Evolutionary conservation across 2,888 invertebrate genomes (phyloP), one percentile per base, ranked within the genome.

Genomic region (Limenitis camilla): DNA sequence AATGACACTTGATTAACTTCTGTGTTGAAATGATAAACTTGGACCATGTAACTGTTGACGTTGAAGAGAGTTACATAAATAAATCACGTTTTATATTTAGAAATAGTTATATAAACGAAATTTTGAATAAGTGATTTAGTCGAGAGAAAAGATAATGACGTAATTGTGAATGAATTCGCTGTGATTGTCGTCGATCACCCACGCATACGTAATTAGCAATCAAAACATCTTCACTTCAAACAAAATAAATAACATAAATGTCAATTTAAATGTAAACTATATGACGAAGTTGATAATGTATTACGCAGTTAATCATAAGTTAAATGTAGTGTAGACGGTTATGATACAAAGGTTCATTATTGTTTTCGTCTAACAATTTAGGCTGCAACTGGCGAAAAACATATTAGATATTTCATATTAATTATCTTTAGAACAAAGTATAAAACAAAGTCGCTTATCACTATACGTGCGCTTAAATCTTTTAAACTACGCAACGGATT

Each of bases 261-360:
- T 10, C 7, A 5, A 11, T 33, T 11, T 3, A 4, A 6, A 10
- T 43, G 32, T 39, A 44, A 33, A 38, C 33, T 44, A 29, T 28
- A 28, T 29, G 11, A 35, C n/a, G 30, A 11, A 35, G 29, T 35
- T 49, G 4, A 42, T 10, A 49, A 52, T 39, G 45, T 11, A 35
- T 39, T 47, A 44, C 56, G 59, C 49, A 53, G 45, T 49, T 48
- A 9, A 42, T 54, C 43, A 54, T 58, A 49, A 51, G 51, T 28
- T 43, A 36, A 52, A 19, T 19, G 19, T 19, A 19, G 1, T 19
- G 19, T 19, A 19, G 19, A 19, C 2, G 19, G 19, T 19, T 19
- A 19, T 19, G 3, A 19, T 19, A 19, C 19, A 19, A 19, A 19
- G 19, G 19, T 19, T 19, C 19, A 19, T 19, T 19, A 19, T 19